Conservation (phyloP, 2,797 vertebrate genomes). For the Sebastes oblongus region DNA sequence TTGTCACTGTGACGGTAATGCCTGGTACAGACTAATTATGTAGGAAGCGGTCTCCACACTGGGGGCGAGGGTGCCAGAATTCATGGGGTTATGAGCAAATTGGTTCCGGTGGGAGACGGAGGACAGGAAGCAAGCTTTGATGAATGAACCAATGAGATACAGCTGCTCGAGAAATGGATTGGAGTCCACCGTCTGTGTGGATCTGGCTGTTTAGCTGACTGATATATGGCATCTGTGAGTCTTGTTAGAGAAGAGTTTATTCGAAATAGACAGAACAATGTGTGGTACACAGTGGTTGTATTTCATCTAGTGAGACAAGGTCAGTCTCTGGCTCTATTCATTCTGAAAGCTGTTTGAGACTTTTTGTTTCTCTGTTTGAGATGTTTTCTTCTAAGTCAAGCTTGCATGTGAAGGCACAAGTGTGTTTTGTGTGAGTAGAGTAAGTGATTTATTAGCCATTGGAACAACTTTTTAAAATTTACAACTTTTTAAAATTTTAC, state of each 20-base stretch:
- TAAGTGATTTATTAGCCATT: neutral
- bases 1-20: conserved; percentile 73
- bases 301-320: neutral
- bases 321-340: conserved; percentile 5
- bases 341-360: conserved; percentile 13
- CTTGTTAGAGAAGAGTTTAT: conserved; percentile 19
- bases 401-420: neutral
- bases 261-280: conserved; percentile 34
- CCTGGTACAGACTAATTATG: conserved; percentile 76
- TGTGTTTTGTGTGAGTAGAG: neutral
- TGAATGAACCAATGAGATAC: conserved; percentile 77
- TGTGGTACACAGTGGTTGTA: neutral
- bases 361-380: neutral
- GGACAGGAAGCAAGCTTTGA: conserved; percentile 77
- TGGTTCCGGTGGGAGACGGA: conserved; percentile 77
- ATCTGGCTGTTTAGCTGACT: conserved; percentile 57
- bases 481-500: neutral
- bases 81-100: conserved; percentile 78
- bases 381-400: neutral
- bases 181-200: conserved; percentile 37
- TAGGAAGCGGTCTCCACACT: conserved; percentile 57
- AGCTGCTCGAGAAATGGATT: conserved; percentile 53
- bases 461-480: neutral
- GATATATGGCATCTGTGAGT: conserved; percentile 32
- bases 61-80: conserved; percentile 62